These are phyloP conservation scores for Ranitomeya variabilis DNA, from an alignment of 2,113 vertebrate species.

Conservation along the genomic window DNA sequence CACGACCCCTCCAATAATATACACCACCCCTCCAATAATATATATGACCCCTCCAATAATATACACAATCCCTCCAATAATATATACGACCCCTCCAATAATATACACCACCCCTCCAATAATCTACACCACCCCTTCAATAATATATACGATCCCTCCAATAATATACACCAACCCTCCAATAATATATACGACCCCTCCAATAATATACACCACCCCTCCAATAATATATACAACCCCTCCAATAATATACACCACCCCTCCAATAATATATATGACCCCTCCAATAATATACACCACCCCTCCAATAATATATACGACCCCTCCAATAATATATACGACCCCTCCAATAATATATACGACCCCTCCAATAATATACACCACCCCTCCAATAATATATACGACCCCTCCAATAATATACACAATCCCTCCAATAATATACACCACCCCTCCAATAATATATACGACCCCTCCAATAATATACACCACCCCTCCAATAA, in stretches of 20 bases:
- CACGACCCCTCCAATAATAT: neutral
- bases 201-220: neutral
- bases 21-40: too few relatives aligned
- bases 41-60: neutral
- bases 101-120: neutral
- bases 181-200: too few relatives aligned
- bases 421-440: neutral
- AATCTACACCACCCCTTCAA: too few relatives aligned
- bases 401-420: neutral
- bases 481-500: too few relatives aligned
- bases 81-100: neutral
- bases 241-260: neutral
- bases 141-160: too few relatives aligned
- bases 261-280: too few relatives aligned
- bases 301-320: neutral
- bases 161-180: neutral
- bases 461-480: neutral
- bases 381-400: too few relatives aligned
- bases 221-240: neutral
- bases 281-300: neutral
- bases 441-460: too few relatives aligned
- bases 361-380: neutral
- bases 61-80: neutral
- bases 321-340: neutral
- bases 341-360: too few relatives aligned